These are phyloP conservation scores for Peromyscus polionotus DNA, from an alignment of 2,113 vertebrate genomes.

Conservation along the genomic window DNA sequence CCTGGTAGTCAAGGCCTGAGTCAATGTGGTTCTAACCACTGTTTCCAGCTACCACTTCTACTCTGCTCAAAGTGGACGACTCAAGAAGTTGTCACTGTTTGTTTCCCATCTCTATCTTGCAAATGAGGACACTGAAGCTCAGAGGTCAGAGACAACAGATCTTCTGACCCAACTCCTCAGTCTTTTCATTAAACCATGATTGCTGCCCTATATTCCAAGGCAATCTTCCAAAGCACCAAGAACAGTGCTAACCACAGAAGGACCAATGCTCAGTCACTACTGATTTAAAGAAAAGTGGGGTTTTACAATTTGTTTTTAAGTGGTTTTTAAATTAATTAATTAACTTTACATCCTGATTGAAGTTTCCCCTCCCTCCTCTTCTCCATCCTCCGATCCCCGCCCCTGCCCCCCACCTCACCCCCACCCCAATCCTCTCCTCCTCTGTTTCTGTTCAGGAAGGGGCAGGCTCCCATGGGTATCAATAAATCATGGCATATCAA, in stretches of 20 bases:
- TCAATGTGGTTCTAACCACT: background rate
- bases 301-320: background rate
- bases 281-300: background rate
- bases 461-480: background rate
- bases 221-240: constrained; percentile 27
- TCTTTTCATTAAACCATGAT: constrained; percentile 13
- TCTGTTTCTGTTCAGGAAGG: background rate
- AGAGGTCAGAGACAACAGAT: constrained; percentile 27
- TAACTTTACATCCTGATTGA: background rate
- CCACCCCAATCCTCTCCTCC: background rate
- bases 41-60: constrained; percentile 9
- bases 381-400: too few relatives aligned
- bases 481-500: background rate
- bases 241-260: background rate
- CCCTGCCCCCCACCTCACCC: too few relatives aligned
- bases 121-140: constrained; percentile 10
- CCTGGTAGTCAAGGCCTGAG: background rate
- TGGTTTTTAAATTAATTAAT: background rate
- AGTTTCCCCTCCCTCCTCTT: background rate
- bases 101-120: constrained; percentile 1
- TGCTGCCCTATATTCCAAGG: background rate
- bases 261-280: background rate
- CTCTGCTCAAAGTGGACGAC: background rate
- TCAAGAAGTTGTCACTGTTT: background rate
- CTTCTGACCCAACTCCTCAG: constrained; percentile 3